Evolutionary conservation across 2,113 vertebrate genomes (phyloP).

Genomic region (Hoplias malabaricus): DNA sequence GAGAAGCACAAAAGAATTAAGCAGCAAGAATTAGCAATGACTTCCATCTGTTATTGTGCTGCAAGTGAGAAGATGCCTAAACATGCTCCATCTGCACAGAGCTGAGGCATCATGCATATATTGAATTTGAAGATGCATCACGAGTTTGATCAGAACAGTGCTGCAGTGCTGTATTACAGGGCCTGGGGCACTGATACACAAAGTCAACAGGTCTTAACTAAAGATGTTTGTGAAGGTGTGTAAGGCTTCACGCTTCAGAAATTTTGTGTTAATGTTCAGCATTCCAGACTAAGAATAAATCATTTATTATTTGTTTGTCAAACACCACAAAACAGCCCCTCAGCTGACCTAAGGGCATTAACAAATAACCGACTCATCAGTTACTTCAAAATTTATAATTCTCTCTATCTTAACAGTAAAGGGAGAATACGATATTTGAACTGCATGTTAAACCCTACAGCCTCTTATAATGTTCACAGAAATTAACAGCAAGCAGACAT

Average conservation of each 20-base stretch:
- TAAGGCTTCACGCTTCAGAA: neutral
- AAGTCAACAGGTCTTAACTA: constrained; percentile 1
- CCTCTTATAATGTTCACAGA: constrained; percentile 15
- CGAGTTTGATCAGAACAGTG: neutral
- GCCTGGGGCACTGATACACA: neutral
- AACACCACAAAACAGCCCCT: constrained; percentile 11
- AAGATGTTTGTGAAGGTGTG: neutral
- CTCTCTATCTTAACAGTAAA: constrained; percentile 5
- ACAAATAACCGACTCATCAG: constrained; percentile 51
- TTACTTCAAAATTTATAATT: constrained; percentile 36
- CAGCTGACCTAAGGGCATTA: constrained; percentile 35
- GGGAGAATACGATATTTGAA: neutral
- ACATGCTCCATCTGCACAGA: neutral
- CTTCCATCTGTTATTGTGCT: neutral
- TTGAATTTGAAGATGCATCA: neutral
- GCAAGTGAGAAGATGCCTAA: neutral
- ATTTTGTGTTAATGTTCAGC: constrained; percentile 24
- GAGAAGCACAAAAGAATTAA: constrained; percentile 3
- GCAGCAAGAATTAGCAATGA: neutral
- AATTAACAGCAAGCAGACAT: neutral
- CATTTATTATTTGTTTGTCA: constrained; percentile 38
- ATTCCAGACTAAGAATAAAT: constrained; percentile 39
- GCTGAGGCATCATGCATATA: neutral
- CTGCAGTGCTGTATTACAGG: neutral
- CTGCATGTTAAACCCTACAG: neutral